phyloP scores from a whole-genome alignment of 2,888 invertebrate species.

The Miltochrista miniata region DNA sequence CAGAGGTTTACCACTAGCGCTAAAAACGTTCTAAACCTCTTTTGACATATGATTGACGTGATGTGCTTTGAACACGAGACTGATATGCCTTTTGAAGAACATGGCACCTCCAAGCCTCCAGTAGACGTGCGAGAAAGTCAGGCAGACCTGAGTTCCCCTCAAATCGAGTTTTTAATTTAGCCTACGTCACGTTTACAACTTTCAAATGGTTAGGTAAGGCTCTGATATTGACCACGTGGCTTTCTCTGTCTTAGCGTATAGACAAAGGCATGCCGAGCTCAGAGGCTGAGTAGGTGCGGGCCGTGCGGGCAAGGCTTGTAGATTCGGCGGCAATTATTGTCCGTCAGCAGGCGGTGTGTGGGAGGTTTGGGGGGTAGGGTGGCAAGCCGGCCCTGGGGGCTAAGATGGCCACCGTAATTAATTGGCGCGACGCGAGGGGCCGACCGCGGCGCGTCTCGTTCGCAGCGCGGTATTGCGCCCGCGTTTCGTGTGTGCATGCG shows the following conservation, averaged over 20 bases:
- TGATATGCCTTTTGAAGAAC: too few species aligned
- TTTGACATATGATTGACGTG: too few species aligned
- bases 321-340: constrained; percentile 81
- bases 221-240: not conserved
- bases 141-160: too few species aligned
- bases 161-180: too few species aligned
- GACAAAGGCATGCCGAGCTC: constrained; percentile 14
- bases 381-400: constrained; percentile 50
- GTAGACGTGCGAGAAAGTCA: too few species aligned
- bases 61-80: too few species aligned
- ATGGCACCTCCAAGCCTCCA: too few species aligned
- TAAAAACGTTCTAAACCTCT: too few species aligned
- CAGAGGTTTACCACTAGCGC: too few species aligned
- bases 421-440: constrained; percentile 83
- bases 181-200: too few species aligned
- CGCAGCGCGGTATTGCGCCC: constrained; percentile 76
- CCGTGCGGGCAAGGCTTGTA: constrained; percentile 48
- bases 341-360: constrained; percentile 61
- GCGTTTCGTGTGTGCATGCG: constrained; percentile 47
- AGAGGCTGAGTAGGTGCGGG: constrained; percentile 18
- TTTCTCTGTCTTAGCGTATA: constrained; percentile 10
- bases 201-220: too few species aligned
- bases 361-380: constrained; percentile 39
- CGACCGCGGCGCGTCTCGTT: constrained; percentile 78
- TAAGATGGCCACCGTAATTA: constrained; percentile 84